Percentiles rank a stretch among this genome's conserved stretches.
These are phyloP conservation scores for Prunella himalayana DNA, from an alignment of 2,113 vertebrate genomes.

Conservation along the genomic window DNA sequence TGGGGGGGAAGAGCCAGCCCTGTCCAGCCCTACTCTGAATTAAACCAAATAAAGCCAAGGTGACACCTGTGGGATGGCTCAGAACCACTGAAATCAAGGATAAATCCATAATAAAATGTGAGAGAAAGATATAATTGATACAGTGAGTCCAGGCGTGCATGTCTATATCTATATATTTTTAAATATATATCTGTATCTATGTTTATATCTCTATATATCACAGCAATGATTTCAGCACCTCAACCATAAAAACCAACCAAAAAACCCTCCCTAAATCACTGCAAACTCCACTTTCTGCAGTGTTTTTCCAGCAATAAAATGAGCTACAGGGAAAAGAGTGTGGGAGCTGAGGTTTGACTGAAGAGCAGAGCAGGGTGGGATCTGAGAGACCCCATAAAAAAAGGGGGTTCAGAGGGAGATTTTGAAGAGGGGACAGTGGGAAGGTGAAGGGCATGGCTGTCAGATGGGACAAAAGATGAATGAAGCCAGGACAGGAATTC, in stretches of 20 bases:
- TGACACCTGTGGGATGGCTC: background rate
- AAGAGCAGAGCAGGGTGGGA: background rate
- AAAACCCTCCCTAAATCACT: fast-evolving
- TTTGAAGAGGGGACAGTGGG: background rate
- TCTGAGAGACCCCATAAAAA: background rate
- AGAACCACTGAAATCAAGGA: background rate
- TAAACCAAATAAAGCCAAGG: background rate
- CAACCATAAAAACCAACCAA: background rate
- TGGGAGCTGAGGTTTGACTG: background rate
- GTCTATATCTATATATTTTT: background rate
- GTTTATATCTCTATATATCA: too few relatives aligned
- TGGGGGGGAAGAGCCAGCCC: background rate
- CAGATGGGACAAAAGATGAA: background rate
- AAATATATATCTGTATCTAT: too few relatives aligned
- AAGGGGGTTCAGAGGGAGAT: background rate
- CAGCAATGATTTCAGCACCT: background rate
- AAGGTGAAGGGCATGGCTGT: background rate
- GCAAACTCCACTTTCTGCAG: fast-evolving
- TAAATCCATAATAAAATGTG: background rate
- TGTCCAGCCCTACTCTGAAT: background rate
- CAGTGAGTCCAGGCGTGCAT: fast-evolving
- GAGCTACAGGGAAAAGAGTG: background rate
- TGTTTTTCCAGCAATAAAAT: background rate
- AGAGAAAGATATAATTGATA: fast-evolving
- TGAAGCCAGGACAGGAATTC: background rate